phyloP scores from a whole-genome alignment of 2,888 invertebrate species.

The Eristalinus sepulchralis region DNA sequence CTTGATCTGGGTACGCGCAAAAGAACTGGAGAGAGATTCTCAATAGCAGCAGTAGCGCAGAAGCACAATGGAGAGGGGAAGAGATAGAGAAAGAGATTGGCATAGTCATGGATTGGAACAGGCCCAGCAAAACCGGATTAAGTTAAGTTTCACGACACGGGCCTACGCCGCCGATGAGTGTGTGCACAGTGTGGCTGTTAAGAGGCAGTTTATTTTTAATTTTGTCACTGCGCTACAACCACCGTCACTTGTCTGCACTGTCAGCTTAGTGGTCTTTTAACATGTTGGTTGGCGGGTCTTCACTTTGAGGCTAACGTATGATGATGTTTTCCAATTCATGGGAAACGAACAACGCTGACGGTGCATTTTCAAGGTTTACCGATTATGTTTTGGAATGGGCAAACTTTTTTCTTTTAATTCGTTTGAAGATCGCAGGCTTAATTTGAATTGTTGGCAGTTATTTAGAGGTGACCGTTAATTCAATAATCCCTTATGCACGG shows the following conservation, averaged over 20 bases:
- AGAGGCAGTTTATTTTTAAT: background rate
- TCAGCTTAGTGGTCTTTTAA: background rate
- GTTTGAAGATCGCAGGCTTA: no score
- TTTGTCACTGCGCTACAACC: background rate
- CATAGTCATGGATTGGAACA: conserved; percentile 38
- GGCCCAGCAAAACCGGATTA: conserved; percentile 64
- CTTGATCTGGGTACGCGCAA: conserved; percentile 28
- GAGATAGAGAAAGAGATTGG: conserved; percentile 43
- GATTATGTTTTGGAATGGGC: background rate
- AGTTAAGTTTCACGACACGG: conserved; percentile 32
- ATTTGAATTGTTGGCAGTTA: no score
- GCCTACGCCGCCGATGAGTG: background rate
- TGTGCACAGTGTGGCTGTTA: conserved; percentile 2
- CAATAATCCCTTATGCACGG: no score
- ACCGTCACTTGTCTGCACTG: background rate
- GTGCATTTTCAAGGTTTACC: background rate
- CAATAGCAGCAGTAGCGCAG: conserved; percentile 15
- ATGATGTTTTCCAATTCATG: background rate
- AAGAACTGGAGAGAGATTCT: conserved; percentile 3
- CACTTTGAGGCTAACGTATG: background rate
- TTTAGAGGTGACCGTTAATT: no score
- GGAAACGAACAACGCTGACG: background rate
- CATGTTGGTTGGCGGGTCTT: background rate
- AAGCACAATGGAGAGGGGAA: background rate
- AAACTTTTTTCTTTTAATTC: background rate